phyloP scores from a whole-genome alignment of 1,140 invertebrate species.

The Harpegnathos saltator region DNA sequence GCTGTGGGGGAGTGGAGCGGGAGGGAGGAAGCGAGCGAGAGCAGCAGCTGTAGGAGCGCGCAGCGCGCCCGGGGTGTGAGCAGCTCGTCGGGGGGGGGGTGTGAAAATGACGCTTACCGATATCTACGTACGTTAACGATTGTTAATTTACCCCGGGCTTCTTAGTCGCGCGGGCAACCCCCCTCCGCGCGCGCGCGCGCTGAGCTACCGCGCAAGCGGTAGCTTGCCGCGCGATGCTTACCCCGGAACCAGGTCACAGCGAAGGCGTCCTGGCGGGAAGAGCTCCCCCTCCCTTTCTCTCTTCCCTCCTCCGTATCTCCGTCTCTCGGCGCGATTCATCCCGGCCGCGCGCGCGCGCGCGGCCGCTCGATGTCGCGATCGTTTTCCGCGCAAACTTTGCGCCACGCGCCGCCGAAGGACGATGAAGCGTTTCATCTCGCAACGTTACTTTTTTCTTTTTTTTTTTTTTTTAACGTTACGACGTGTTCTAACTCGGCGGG shows the following conservation, averaged over 20 bases:
- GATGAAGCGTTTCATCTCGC: no score
- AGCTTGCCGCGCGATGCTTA: not conserved
- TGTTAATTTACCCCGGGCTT: constrained; percentile 42
- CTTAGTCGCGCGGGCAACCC: not conserved
- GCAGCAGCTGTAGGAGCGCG: no score
- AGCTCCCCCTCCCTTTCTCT: constrained; percentile 1
- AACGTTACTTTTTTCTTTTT: no score
- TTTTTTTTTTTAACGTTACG: no score
- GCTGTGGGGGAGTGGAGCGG: not conserved
- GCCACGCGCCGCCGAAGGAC: no score
- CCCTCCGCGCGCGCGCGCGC: not conserved
- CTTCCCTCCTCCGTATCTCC: not conserved
- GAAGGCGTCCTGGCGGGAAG: constrained; percentile 32
- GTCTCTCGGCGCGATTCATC: constrained; percentile 1
- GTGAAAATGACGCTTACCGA: constrained; percentile 54
- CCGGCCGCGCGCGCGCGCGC: not conserved
- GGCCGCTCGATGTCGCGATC: not conserved
- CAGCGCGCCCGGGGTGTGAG: constrained; percentile 31
- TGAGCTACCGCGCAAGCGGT: constrained; percentile 41
- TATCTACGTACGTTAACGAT: constrained; percentile 45
- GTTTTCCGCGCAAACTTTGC: not conserved
- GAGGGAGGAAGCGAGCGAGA: constrained; percentile 3
- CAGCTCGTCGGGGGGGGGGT: not conserved
- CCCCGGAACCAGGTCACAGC: constrained; percentile 47
- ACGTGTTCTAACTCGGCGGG: no score